Evolutionary conservation across 2,888 invertebrate species (phyloP).

Genomic region (Diaprepes abbreviatus): DNA sequence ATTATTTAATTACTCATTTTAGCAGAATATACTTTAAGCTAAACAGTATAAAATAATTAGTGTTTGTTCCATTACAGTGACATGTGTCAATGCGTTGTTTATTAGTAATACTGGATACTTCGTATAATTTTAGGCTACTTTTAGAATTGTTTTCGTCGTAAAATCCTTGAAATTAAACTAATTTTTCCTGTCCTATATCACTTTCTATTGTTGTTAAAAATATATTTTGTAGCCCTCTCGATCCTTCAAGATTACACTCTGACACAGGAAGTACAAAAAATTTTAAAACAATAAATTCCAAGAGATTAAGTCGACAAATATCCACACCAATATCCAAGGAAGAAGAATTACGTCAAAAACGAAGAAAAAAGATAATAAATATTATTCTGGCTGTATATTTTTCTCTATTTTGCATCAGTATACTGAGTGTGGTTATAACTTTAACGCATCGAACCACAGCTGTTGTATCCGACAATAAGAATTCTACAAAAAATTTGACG

Average conservation of each 20-base stretch:
- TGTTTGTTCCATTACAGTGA: no score
- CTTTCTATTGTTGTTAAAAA: no score
- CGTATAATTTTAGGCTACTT: no score
- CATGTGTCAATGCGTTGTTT: no score
- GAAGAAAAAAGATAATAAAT: constrained; percentile 78
- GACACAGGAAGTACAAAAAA: constrained; percentile 2
- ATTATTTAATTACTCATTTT: no score
- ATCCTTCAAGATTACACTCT: constrained; percentile 2
- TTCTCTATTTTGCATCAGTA: constrained; percentile 70
- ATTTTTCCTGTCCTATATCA: no score
- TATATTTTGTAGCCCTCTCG: constrained; percentile 14
- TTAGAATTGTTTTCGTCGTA: no score
- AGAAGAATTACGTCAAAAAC: constrained; percentile 68
- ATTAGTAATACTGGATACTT: no score
- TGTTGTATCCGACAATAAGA: constrained; percentile 45
- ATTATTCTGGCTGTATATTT: constrained; percentile 42
- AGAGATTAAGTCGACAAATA: constrained; percentile 6
- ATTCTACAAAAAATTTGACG: constrained; percentile 57
- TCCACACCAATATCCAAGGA: constrained; percentile 10
- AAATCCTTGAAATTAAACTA: no score
- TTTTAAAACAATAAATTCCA: background rate
- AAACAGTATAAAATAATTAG: no score
- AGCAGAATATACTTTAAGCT: no score
- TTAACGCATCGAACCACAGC: constrained; percentile 69
- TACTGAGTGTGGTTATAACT: constrained; percentile 83